Percentiles rank a stretch among this genome's conserved stretches.
Evolutionary conservation across 2,888 invertebrate species (phyloP).

Genomic region (Cantharis rustica): DNA sequence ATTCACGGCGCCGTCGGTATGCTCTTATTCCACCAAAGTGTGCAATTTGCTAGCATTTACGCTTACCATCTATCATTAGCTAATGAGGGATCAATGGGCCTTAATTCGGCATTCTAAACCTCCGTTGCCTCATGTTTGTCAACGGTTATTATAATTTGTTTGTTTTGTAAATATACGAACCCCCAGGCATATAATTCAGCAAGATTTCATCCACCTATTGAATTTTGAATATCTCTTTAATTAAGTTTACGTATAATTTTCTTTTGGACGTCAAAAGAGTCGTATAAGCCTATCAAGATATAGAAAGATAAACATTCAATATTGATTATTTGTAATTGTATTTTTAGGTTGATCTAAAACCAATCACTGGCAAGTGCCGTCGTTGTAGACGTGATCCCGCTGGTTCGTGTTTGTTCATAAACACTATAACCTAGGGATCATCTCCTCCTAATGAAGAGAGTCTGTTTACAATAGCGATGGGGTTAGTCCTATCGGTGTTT

Average conservation of each 20-base stretch:
- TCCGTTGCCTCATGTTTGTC: constrained; percentile 39
- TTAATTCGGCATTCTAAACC: constrained; percentile 42
- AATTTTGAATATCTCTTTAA: constrained; percentile 1
- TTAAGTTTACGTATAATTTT: not conserved
- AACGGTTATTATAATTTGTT: constrained; percentile 49
- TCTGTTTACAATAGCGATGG: constrained; percentile 50
- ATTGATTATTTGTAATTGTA: constrained; percentile 5
- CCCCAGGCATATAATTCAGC: constrained; percentile 10
- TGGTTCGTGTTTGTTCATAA: constrained; percentile 54
- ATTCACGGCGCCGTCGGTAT: constrained; percentile 25
- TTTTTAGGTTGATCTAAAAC: constrained; percentile 10
- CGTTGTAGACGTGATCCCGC: constrained; percentile 48
- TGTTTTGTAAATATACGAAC: constrained; percentile 42
- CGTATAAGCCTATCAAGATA: not conserved
- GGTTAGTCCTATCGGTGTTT: constrained; percentile 42
- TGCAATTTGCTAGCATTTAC: constrained; percentile 22
- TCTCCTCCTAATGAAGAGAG: constrained; percentile 55
- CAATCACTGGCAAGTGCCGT: constrained; percentile 22
- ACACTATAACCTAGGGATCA: constrained; percentile 56
- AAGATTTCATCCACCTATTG: not conserved
- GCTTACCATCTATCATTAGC: constrained; percentile 48
- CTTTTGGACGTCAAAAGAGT: not conserved
- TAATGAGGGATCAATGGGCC: constrained; percentile 51
- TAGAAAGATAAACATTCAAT: not conserved
- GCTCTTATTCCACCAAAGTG: constrained; percentile 25